Conservation (phyloP, 2,113 vertebrate species). For the Hypanus sabinus region DNA sequence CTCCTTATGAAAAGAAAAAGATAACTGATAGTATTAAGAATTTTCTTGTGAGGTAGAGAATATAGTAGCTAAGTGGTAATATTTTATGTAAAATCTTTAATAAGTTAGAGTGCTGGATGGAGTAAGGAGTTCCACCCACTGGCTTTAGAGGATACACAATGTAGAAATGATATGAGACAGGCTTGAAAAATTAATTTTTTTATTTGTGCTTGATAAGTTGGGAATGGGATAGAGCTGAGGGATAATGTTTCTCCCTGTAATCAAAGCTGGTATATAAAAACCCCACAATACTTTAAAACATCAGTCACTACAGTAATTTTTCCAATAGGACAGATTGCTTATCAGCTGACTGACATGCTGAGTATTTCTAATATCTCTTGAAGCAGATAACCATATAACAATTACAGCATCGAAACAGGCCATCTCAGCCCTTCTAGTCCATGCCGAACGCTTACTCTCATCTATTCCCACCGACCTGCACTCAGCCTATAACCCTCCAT, state of each 20-base stretch:
- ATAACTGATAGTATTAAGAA: not conserved
- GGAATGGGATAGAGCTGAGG: not conserved
- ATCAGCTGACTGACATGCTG: not conserved
- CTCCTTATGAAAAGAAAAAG: not conserved
- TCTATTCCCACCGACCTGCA: too few species aligned
- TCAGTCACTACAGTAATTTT: not conserved
- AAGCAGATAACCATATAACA: too few species aligned
- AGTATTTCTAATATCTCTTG: not conserved
- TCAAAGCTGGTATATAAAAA: not conserved
- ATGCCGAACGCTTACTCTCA: too few species aligned
- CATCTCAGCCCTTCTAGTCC: too few species aligned
- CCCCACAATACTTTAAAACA: not conserved
- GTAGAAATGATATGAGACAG: not conserved
- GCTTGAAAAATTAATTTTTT: not conserved
- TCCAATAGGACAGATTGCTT: not conserved
- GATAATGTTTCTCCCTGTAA: not conserved
- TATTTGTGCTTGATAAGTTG: not conserved
- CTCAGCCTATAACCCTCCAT: too few species aligned
- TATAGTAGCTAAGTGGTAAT: not conserved
- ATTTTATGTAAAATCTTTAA: not conserved
- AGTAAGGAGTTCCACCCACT: not conserved
- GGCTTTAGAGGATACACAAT: not conserved
- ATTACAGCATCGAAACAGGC: too few species aligned
- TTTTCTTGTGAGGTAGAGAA: not conserved
- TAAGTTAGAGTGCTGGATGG: not conserved